Base-by-base conservation (phyloP, 2,888 invertebrate species). In the Amphipoea oculea region DNA sequence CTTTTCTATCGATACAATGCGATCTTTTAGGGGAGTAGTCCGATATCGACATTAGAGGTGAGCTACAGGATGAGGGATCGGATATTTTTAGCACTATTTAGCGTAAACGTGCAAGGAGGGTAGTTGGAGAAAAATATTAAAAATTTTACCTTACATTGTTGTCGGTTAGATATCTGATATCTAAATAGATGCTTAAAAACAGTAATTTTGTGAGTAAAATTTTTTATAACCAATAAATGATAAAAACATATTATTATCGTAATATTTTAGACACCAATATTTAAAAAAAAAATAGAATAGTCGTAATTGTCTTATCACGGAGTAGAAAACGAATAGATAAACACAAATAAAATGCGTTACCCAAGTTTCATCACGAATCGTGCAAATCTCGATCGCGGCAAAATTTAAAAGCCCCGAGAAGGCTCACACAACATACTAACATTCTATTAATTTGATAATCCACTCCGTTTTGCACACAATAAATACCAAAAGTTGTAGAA, bases 21-120 rank as follows among this genome's bases (percentile, higher is more conserved):
- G 85, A 86, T 63, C 90, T 82, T 76, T 90, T 92, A 0, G 94
- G 92, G 0, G 94, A 91, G 78, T 95, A 95, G 73, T 95, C 95
- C 0, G 91, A 91, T n/a, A 94, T 92, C 0, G 93, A 94, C 90
- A 95, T 92, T 0, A 95, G 40, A 0, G 94, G 94, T 0, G 94
- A 91, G 14, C 89, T 92, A 81, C 93, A 92, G 0, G 91, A 80
- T 0, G 93, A 90, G 29, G 85, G 74, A 69, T 93, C 91, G 0
- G 91, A 88, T 83, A 87, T 29, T 79, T 87, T 90, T 78, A 88
- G 82, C 74, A 76, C 89, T 89, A 84, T 42, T 76, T 88, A 86
- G 81, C 82, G 40, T 69, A 63, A 7, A 68, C 48, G 84, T 74
- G 40, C 29, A 20, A n/a, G 67, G 65, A 68, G 76, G 86, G 73